Base-by-base conservation (phyloP, 1,140 invertebrate genomes). In the Drosophila suzukii region DNA sequence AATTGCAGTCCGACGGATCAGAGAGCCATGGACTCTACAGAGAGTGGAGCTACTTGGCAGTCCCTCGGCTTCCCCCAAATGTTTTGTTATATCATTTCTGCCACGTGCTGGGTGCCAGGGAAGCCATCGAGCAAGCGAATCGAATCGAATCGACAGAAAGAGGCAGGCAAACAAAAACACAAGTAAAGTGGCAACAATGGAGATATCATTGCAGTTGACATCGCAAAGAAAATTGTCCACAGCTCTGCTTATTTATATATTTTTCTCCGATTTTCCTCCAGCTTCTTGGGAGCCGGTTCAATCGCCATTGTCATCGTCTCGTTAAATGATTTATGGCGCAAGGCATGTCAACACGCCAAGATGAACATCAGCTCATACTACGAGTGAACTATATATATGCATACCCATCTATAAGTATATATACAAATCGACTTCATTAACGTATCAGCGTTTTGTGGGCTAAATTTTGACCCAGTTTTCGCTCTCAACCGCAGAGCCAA, bases 271-370 rank as follows among this genome's bases (percentile, higher is more conserved):
- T 30, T 38, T 39, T 61, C 13, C 46, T 20, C 36, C 24, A 24
- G 34, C 61, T 56, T 30, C 62, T 34, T 38, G 61, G 1, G 0
- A 38, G 59, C 43, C 34, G 17, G 65, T 67, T 67, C 65, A 67
- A 67, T 67, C 65, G 47, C 59, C 57, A 74, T 75, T 75, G 72
- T 74, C 57, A 62, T 65, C 58, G 59, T 63, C 50, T 74, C 36
- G 68, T 65, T 75, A 74, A 74, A 57, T 74, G 73, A 75, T 75
- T 75, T 75, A 75, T 75, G 73, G 59, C 73, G 73, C 73, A 75
- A 76, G 74, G 61, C 54, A 55, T 75, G 72, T 75, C 74, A 76
- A 75, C 72, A 76, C 71, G 61, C 47, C 61, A 36, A 76, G 74
- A 66, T 75, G 74, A 76, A 2, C 74, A 76, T 75, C 70, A 17